Evolutionary conservation across 1,140 invertebrate genomes (phyloP), one percentile per base, ranked within the genome.

Genomic region (Lamellibrachia luymesi): DNA sequence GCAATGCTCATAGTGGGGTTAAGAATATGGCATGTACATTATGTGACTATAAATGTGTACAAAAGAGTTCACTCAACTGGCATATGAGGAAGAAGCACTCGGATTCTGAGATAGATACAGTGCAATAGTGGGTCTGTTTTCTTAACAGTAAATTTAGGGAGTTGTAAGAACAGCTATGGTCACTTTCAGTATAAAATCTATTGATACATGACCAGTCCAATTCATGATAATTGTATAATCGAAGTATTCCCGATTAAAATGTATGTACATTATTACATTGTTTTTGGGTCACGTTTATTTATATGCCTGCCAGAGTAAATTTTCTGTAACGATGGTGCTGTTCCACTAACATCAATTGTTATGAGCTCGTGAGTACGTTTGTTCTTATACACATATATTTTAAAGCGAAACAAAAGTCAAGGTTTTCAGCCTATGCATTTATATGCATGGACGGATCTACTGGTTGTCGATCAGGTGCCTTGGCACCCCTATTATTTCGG

Each of bases 11-110:
- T 50, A 92, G 51, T 25, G 64, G 64, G 64, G 92, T 52, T 38
- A 92, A 92, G 92, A 51, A 51, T 51, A 92, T 92, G 51, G 92
- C 51, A 50, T 92, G 92, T 92, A 51, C 50, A 51, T 38, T 52
- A 27, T 92, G 92, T 92, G 92, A 92, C 51, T 92, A 52, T 64
- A 49, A 64, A 92, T 92, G 92, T 51, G 64, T 92, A 25, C 92
- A 92, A 27, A 92, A 51, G 50, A 92, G 6, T 51, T 92, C 92
- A 22, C 92, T 92, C 27, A 64, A 92, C n/a, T 92, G 51, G 27
- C 92, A 92, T 51, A 92, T 92, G 10, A 92, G 38, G 50, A 92
- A 92, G 64, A 80, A 80, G 17, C 64, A 80, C 64, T 80, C 64
- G 64, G 13, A 80, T 80, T 80, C 13, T 80, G 64, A 80, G 25